phyloP scores from a whole-genome alignment of 2,797 vertebrate genomes.

The Sylvilagus floridanus region DNA sequence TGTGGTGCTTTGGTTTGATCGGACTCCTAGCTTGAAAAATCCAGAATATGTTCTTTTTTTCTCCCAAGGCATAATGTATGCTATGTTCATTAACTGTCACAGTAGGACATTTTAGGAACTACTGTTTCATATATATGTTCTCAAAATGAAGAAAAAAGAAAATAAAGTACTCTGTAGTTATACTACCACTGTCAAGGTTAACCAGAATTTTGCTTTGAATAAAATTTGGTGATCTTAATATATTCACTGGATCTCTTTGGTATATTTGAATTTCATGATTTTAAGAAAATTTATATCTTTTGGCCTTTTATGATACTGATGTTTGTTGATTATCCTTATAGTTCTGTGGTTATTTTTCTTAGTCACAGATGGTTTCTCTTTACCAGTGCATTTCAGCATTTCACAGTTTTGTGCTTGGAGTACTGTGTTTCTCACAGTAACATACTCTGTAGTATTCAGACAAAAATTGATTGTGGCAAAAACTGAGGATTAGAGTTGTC shows the following conservation, averaged over 20 bases:
- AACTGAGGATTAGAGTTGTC: neutral
- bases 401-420: neutral
- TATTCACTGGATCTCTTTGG: neutral
- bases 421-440: neutral
- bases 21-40: neutral
- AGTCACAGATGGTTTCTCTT: neutral
- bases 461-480: neutral
- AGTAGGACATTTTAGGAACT: neutral
- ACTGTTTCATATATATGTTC: neutral
- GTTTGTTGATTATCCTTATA: neutral
- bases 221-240: neutral
- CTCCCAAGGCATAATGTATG: neutral
- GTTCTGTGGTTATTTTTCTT: neutral
- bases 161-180: neutral
- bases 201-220: conserved; percentile 31
- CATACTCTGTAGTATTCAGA: neutral
- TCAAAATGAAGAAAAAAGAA: neutral
- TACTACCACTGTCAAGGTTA: neutral
- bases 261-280: neutral
- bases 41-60: neutral
- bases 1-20: neutral
- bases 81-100: conserved; percentile 30
- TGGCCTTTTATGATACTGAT: neutral
- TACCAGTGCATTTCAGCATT: neutral
- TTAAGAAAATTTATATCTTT: neutral